Base-by-base conservation (phyloP, 2,888 invertebrate genomes). In the Lysandra bellargus region DNA sequence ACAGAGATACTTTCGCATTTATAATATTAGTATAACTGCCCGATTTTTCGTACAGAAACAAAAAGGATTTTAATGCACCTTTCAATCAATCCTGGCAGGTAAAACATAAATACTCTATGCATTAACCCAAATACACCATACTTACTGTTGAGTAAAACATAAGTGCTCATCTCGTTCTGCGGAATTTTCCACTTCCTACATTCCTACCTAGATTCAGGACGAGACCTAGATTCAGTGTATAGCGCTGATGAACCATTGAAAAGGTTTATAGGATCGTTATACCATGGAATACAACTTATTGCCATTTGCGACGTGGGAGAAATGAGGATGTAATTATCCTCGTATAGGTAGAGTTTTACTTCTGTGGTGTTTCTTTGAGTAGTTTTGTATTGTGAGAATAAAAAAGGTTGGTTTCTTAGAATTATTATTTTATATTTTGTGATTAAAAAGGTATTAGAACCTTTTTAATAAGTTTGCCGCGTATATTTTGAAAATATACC, bases 191-290 rank as follows among this genome's bases (percentile, higher is more conserved):
- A 76, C 76, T 76, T 76, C 30, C 76, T 30, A 76, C 57, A 76
- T 76, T 76, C 76, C 40, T 30, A 57, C 79, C 78, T 69, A 69
- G 30, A 83, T 76, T 30, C 76, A 57, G 33, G 76, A 57, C 76
- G 76, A 86, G 85, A 85, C 86, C 86, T 84, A 84, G 85, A 86
- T 88, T 84, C 85, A 86, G 72, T 80, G 81, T 81, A 80, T 78
- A 73, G 86, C 88, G 84, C 86, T 89, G 88, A 89, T 87, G 89
- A 89, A 87, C 86, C 84, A 89, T 88, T 88, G 85, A 89, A 86
- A 88, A 86, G 84, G 87, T 86, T 87, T 82, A 82, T 83, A 81
- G 85, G 87, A 76, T 76, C 76, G 33, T 76, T 76, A 76, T 76
- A 57, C 76, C 76, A 76, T 76, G 76, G 53, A 76, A 76, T 76